Evolutionary conservation across 30 jellyfish, hydroid and myxozoan genomes (phyloP), one percentile per base, ranked within the genome.

Genomic region (Chrysaora quinquecirrha): DNA sequence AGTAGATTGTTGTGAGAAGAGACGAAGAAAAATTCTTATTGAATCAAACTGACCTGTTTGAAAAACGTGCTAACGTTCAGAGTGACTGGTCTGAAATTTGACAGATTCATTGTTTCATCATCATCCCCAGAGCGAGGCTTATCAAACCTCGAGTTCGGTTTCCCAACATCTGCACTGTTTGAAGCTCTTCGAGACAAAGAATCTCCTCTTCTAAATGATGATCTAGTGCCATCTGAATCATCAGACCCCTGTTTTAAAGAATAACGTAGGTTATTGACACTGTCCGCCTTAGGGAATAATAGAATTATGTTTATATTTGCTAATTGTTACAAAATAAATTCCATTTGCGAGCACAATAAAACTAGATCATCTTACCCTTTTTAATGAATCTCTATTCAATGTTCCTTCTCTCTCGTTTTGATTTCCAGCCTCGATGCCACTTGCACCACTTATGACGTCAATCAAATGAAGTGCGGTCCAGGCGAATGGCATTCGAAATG

Each of bases 11-110:
- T n/a, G n/a, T n/a, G n/a, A n/a, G n/a, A n/a, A n/a, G n/a, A n/a
- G n/a, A n/a, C n/a, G n/a, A n/a, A n/a, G n/a, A n/a, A n/a, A n/a
- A n/a, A n/a, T n/a, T n/a, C n/a, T n/a, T n/a, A n/a, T n/a, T n/a
- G n/a, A n/a, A n/a, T n/a, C n/a, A n/a, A n/a, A n/a, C n/a, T n/a
- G 25, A 95, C 99, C 97, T 95, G 99, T 75, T 95, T 95, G 82
- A 95, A 95, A 62, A 88, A 86, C 2, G 99, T 88, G 95, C 99
- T 95, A 84, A 88, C 97, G 49, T 89, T 95, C 24, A 95, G 88
- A 1, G 96, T 84, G 65, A 95, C 74, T 2, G 99, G 95, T 73
- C 99, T 82, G 81, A 95, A 95, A 65, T 88, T 95, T 2, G 96
- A 50, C 62, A 95, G 63, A 64, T 88, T 97, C 80, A 78, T 95